Evolutionary conservation across 30 jellyfish, hydroid and myxozoan genomes (phyloP), one percentile per base, ranked within the genome.

Genomic region (Chrysaora quinquecirrha): DNA sequence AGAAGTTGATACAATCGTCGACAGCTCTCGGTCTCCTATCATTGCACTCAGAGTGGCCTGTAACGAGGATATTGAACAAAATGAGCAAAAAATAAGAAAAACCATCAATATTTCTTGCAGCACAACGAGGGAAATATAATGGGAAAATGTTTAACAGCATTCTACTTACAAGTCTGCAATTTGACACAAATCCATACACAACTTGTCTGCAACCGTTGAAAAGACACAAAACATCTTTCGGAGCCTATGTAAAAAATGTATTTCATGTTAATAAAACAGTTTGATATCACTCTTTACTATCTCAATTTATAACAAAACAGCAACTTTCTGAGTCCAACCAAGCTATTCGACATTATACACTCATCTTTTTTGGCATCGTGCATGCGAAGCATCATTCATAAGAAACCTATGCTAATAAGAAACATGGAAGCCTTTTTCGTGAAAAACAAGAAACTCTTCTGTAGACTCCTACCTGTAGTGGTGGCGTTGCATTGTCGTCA

Each of bases 381-480:
- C n/a, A n/a, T n/a, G n/a, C n/a, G n/a, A n/a, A n/a, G n/a, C n/a
- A n/a, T n/a, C n/a, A n/a, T n/a, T n/a, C n/a, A n/a, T n/a, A n/a
- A n/a, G n/a, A n/a, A n/a, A n/a, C n/a, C n/a, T n/a, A n/a, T n/a
- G n/a, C n/a, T n/a, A n/a, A n/a, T n/a, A n/a, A n/a, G 34, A 52
- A 24, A 50, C 3, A 75, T n/a, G 43, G 29, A 12, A 58, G 3
- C 3, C 25, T 25, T 75, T n/a, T n/a, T n/a, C n/a, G n/a, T n/a
- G n/a, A n/a, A n/a, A n/a, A n/a, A n/a, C n/a, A n/a, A n/a, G n/a
- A n/a, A n/a, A n/a, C n/a, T n/a, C n/a, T n/a, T n/a, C n/a, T n/a
- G n/a, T n/a, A n/a, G n/a, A n/a, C n/a, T n/a, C n/a, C n/a, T 65
- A 91, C 98, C 95, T 91, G 98, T 12, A 91, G 31, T 1, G 95